These are phyloP conservation scores for Antennarius maculatus DNA, from an alignment of 2,797 vertebrate species.

Conservation along the genomic window DNA sequence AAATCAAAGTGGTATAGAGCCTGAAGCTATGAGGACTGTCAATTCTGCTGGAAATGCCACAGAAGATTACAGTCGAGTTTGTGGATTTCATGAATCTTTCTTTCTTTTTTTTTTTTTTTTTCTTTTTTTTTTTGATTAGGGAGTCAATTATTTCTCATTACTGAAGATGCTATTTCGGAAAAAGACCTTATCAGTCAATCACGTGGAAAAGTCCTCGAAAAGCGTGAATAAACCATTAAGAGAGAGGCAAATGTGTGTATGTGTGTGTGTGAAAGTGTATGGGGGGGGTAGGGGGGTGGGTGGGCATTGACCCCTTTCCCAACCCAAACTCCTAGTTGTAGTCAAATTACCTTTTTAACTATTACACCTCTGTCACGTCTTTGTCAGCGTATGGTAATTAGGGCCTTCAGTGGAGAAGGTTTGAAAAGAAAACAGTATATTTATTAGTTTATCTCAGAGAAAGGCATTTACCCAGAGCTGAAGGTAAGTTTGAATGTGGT, in stretches of 20 bases:
- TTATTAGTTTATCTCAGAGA: slow-evolving; percentile 83
- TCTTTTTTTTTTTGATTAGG: slow-evolving; percentile 78
- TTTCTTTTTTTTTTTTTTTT: slow-evolving; percentile 65
- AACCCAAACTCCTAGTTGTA: slow-evolving; percentile 80
- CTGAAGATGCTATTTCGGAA: slow-evolving; percentile 85
- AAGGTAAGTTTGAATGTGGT: slow-evolving; percentile 86
- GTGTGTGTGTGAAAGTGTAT: slow-evolving; percentile 24
- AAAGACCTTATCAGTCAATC: slow-evolving; percentile 86
- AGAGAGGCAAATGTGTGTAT: slow-evolving; percentile 50
- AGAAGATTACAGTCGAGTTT: slow-evolving; percentile 81
- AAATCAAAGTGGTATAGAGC: slow-evolving; percentile 82
- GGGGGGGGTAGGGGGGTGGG: slow-evolving; percentile 34
- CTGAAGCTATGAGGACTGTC: slow-evolving; percentile 79
- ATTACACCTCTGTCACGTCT: slow-evolving; percentile 85
- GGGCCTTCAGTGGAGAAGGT: slow-evolving; percentile 73
- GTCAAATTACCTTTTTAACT: slow-evolving; percentile 88
- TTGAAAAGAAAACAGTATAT: slow-evolving; percentile 86
- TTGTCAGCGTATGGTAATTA: slow-evolving; percentile 84
- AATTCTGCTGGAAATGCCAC: slow-evolving; percentile 82
- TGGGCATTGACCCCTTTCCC: slow-evolving; percentile 70
- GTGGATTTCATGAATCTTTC: slow-evolving; percentile 80
- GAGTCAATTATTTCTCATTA: slow-evolving; percentile 86
- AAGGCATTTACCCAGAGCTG: slow-evolving; percentile 79
- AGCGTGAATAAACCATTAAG: slow-evolving; percentile 80
- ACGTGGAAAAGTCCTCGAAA: slow-evolving; percentile 78